These are phyloP conservation scores for Heterohyrax brucei DNA, from an alignment of 2,797 vertebrate species.

Conservation along the genomic window DNA sequence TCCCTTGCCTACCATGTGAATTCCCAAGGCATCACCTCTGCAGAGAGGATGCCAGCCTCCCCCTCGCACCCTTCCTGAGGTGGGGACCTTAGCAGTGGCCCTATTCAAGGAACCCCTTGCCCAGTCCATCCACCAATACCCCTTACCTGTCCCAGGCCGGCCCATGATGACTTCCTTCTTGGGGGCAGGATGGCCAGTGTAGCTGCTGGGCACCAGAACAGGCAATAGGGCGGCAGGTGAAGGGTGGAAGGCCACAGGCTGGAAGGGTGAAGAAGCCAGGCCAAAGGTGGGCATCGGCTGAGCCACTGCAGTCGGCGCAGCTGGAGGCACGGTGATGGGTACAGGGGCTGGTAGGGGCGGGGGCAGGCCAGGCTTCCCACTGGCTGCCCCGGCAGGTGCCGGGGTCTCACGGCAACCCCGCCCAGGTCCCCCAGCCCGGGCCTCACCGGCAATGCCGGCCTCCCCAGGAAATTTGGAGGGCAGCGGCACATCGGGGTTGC, in stretches of 20 bases:
- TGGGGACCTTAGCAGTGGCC: background rate
- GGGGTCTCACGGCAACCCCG: constrained; percentile 85
- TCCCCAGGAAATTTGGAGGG: constrained; percentile 90
- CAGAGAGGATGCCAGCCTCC: background rate
- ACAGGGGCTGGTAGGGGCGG: constrained; percentile 84
- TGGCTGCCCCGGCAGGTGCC: constrained; percentile 90
- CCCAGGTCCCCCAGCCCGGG: constrained; percentile 91
- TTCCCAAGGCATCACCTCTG: background rate
- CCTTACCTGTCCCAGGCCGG: constrained; percentile 96
- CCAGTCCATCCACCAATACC: background rate
- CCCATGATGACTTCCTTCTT: constrained; percentile 98
- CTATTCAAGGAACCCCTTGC: background rate
- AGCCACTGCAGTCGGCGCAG: constrained; percentile 76
- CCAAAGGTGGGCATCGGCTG: constrained; percentile 88
- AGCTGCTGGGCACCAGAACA: constrained; percentile 95
- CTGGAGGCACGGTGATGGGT: constrained; percentile 85
- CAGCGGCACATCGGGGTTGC: constrained; percentile 95
- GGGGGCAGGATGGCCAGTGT: constrained; percentile 94
- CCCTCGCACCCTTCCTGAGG: background rate
- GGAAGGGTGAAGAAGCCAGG: constrained; percentile 92
- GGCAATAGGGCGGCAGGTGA: constrained; percentile 96
- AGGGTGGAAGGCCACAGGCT: constrained; percentile 96
- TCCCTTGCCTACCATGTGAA: background rate
- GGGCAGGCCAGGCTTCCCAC: constrained; percentile 85
- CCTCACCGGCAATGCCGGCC: constrained; percentile 86